Conservation (phyloP, 2,888 invertebrate species). For the Scaptomyza parva region DNA sequence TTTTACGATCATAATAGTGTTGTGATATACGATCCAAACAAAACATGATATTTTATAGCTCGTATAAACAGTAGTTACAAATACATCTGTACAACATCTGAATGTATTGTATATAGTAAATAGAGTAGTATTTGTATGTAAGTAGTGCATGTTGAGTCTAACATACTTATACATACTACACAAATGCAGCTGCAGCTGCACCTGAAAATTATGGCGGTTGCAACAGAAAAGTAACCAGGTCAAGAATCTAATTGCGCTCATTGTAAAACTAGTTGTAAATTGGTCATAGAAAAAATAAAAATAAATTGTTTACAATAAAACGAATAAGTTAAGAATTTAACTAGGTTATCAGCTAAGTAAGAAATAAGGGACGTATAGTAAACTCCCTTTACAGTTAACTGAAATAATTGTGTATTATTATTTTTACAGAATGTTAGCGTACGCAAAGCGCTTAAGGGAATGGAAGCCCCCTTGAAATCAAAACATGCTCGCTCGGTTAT, state of each 20-base stretch:
- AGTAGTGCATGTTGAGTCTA: too few species aligned
- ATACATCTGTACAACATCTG: background rate
- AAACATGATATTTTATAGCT: background rate
- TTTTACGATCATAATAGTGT: background rate
- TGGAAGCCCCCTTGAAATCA: slow-evolving; percentile 97
- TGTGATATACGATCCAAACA: background rate
- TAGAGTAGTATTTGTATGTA: background rate
- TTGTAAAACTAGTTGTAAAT: background rate
- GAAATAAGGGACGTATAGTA: too few species aligned
- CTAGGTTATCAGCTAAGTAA: slow-evolving; percentile 4
- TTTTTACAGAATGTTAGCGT: slow-evolving; percentile 89
- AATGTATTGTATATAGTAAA: background rate
- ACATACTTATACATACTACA: slow-evolving; percentile 5
- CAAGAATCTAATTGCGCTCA: background rate
- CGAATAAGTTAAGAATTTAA: background rate
- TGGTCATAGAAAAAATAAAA: background rate
- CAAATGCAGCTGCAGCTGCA: slow-evolving; percentile 3
- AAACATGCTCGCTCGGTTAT: slow-evolving; percentile 99
- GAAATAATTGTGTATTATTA: too few species aligned
- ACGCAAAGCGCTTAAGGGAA: slow-evolving; percentile 95
- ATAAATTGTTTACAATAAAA: background rate
- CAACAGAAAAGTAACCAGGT: slow-evolving; percentile 6
- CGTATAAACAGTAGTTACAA: background rate
- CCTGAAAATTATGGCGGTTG: background rate
- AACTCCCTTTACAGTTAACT: too few species aligned